A percentile compares a stretch with the other conserved stretches of the same genome.
Conservation (phyloP, 2,113 vertebrate genomes). For the Actinemys pallida region DNA sequence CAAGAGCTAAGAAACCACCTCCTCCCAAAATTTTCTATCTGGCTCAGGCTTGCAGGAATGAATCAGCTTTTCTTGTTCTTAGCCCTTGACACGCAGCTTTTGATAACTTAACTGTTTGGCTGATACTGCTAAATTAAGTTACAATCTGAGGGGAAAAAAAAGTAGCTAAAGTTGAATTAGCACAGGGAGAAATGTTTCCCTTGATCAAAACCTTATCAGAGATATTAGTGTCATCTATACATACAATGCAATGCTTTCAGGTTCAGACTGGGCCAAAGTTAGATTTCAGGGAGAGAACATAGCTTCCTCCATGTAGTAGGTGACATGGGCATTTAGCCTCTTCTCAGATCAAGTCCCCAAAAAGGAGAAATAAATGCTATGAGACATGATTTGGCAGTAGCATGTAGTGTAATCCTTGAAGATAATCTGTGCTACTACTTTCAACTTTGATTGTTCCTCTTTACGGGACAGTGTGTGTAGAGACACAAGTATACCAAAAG, state of each 20-base stretch:
- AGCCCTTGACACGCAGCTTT: not conserved
- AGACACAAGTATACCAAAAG: not conserved
- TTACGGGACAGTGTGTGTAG: not conserved
- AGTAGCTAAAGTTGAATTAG: not conserved
- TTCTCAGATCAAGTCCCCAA: not conserved
- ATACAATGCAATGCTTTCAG: not conserved
- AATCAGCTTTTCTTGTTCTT: not conserved
- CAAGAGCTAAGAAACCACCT: not conserved
- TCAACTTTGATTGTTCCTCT: not conserved
- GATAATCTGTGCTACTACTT: not conserved
- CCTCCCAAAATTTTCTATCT: not conserved
- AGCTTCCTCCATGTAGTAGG: not conserved
- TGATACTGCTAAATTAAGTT: not conserved
- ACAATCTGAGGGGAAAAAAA: not conserved
- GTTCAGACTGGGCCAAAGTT: not conserved
- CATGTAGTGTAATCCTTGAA: not conserved
- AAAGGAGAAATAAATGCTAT: not conserved
- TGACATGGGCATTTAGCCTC: not conserved
- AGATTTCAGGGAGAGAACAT: not conserved
- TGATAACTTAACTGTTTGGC: not conserved
- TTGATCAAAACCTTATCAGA: not conserved
- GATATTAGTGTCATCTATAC: not conserved
- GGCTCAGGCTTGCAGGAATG: not conserved
- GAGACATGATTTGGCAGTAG: not conserved
- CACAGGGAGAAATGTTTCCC: not conserved